Conservation (phyloP, 2,113 vertebrate genomes). For the Boulengeromyrus knoepffleri region DNA sequence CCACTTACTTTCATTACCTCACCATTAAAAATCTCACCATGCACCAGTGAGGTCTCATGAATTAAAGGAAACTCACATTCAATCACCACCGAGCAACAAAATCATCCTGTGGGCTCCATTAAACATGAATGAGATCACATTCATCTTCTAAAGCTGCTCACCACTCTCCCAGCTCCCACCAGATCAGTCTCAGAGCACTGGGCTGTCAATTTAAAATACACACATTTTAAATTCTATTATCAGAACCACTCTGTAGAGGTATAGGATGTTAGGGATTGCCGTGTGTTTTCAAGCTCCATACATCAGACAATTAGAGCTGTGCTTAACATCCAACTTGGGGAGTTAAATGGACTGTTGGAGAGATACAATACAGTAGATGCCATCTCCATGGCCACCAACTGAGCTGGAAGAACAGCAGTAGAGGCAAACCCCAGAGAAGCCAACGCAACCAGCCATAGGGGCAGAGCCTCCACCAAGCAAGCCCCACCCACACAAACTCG, state of each 20-base stretch:
- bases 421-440: slow-evolving; percentile 11
- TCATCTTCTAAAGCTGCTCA: not conserved
- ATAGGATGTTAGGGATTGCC: not conserved
- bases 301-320: not conserved
- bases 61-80: slow-evolving; percentile 9
- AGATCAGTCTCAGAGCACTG: not conserved
- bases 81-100: not conserved
- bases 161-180: not conserved
- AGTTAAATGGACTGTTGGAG: not conserved
- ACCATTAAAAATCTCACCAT: not conserved
- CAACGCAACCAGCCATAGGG: not conserved
- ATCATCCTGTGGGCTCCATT: not conserved
- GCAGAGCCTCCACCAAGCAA: slow-evolving; percentile 28
- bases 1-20: not conserved
- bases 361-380: not conserved
- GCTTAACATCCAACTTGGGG: not conserved
- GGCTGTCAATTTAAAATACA: not conserved
- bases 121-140: slow-evolving; percentile 8
- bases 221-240: not conserved
- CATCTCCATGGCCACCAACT: slow-evolving; percentile 29
- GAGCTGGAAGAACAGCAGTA: slow-evolving; percentile 34
- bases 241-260: not conserved
- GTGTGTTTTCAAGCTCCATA: not conserved
- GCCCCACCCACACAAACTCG: slow-evolving; percentile 31
- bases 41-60: not conserved